Base-by-base conservation (phyloP, 1,140 invertebrate genomes). In the Drosophila willistoni region DNA sequence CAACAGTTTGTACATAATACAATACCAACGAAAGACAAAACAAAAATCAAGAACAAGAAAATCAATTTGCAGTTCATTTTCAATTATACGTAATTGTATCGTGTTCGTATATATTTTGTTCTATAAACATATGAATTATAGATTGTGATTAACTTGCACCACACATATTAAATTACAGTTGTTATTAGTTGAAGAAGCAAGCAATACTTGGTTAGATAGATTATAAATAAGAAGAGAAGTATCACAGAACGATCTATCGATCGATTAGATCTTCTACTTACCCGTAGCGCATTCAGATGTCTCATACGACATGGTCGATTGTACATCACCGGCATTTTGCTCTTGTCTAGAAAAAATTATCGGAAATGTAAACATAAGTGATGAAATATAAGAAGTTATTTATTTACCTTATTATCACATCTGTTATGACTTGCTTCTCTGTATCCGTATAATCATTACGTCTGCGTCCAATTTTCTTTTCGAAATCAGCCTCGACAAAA, bases 391-490 rank as follows among this genome's bases (percentile, higher is more conserved):
- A 13, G 10, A 4, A 13, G 2, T 47, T 6, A 2, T 9, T 9
- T 13, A 13, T 12, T 19, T n/a, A 94, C 94, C 93, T 93, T 79
- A 93, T 92, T 91, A 94, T 94, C 68, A 94, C 93, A 92, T 92
- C 94, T 67, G 94, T 93, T 79, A 94, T 93, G 42, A 94, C 93
- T 92, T 94, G 93, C 83, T 94, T 94, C 85, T 96, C 95, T 33
- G 95, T 95, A 73, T 96, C 95, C n/a, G 94, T 95, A 92, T 96
- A 96, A 79, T 95, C 94, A 79, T 96, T 95, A 12, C 94, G 94
- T 70, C 96, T 92, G 77, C 95, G 94, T n/a, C 96, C 96, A 68
- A 96, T 95, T 94, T 94, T 94, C 71, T 94, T 92, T 75, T 95
- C 94, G 67, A 96, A 95, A 51, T 95, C 94, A 7, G 96, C 96